Evolutionary conservation across 2,888 invertebrate genomes (phyloP).

Genomic region (Himalopsyche kuldschensis): DNA sequence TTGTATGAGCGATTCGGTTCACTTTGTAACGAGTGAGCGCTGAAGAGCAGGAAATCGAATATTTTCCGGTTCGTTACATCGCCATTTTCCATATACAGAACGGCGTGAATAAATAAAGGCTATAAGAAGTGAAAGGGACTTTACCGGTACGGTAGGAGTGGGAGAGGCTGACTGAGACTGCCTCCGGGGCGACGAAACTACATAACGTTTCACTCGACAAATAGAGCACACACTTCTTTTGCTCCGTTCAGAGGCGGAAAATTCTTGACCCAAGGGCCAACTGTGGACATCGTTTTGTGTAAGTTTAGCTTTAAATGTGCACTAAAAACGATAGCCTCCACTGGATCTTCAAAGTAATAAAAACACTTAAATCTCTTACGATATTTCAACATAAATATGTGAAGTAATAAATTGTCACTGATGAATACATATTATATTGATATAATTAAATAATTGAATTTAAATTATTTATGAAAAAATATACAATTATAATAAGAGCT

Average conservation of each 20-base stretch:
- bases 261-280: neutral
- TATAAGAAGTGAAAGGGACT: slow-evolving; percentile 7
- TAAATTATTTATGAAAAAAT: too few relatives aligned
- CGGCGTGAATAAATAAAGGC: slow-evolving; percentile 33
- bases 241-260: neutral
- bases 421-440: too few relatives aligned
- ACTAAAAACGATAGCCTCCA: neutral
- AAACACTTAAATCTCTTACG: too few relatives aligned
- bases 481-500: too few relatives aligned
- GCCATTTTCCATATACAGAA: slow-evolving; percentile 24
- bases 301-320: neutral
- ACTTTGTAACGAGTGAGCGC: neutral
- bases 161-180: neutral
- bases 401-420: too few relatives aligned
- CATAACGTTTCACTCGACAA: slow-evolving; percentile 5
- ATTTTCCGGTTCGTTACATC: slow-evolving; percentile 36
- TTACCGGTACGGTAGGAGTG: neutral
- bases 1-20: neutral
- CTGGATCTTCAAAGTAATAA: too few relatives aligned
- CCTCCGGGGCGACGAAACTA: neutral
- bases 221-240: neutral
- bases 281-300: neutral
- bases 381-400: too few relatives aligned
- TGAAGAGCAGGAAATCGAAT: slow-evolving; percentile 27
- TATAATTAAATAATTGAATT: too few relatives aligned